phyloP scores from a whole-genome alignment of 2,113 vertebrate genomes.

The Otus sunia region DNA sequence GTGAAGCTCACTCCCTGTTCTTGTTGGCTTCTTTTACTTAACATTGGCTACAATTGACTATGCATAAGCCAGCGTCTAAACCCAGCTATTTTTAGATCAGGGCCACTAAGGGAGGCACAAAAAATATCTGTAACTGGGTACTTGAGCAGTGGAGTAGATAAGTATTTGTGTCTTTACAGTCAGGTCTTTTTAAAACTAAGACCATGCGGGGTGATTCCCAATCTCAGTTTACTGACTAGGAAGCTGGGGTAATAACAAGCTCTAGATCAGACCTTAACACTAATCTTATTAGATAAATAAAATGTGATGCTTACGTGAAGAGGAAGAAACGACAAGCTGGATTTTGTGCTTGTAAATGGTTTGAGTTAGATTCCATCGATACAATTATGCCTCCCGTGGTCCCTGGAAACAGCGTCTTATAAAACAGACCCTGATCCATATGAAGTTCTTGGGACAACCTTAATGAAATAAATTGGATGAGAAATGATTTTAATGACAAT shows the following conservation, averaged over 20 bases:
- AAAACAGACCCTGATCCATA: not conserved
- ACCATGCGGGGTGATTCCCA: rapidly evolving
- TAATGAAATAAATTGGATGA: not conserved
- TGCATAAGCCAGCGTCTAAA: not conserved
- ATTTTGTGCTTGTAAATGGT: not conserved
- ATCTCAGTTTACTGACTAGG: not conserved
- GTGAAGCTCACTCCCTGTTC: not conserved
- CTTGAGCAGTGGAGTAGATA: not conserved
- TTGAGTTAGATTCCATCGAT: not conserved
- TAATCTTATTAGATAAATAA: not conserved
- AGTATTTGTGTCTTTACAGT: not conserved
- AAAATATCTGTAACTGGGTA: not conserved
- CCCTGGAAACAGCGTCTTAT: not conserved
- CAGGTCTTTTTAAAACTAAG: not conserved
- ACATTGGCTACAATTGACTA: not conserved
- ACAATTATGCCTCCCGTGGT: not conserved
- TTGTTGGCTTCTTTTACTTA: not conserved
- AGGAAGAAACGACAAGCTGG: not conserved
- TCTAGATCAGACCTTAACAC: not conserved
- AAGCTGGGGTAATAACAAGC: not conserved
- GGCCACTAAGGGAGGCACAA: not conserved
- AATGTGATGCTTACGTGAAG: not conserved
- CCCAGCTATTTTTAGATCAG: not conserved
- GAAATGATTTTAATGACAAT: not conserved
- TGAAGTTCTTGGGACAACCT: not conserved